A percentile compares a stretch with the other conserved stretches of the same genome.
Conservation (phyloP, 2,797 vertebrate genomes). For the Catostomus latipinnis region DNA sequence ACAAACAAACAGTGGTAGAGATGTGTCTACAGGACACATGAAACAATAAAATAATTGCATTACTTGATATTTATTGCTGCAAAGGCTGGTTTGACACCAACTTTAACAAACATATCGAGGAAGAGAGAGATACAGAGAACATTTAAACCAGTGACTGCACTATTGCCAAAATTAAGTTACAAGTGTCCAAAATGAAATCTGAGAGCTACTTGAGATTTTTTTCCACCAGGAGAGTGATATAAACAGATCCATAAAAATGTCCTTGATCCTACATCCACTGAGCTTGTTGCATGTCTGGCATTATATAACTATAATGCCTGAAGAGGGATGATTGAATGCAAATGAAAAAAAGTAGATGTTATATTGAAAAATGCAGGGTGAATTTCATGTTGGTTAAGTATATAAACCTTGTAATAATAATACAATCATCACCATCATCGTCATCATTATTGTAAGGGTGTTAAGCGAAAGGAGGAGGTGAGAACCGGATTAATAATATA, state of each 20-base stretch:
- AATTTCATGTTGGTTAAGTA: neutral
- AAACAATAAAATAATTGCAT: conserved; percentile 1
- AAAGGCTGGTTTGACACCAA: neutral
- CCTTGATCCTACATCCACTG: conserved; percentile 29
- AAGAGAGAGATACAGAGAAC: neutral
- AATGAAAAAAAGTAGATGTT: conserved; percentile 1
- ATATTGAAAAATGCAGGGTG: neutral
- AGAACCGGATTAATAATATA: too few species aligned
- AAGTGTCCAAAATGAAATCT: conserved; percentile 40
- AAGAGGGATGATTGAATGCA: neutral
- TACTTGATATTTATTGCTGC: neutral
- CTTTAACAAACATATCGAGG: conserved; percentile 4
- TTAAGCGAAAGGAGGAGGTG: too few species aligned
- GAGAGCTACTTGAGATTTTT: conserved; percentile 46
- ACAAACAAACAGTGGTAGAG: neutral
- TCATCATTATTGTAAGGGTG: too few species aligned
- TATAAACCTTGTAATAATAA: neutral
- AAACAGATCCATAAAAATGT: conserved; percentile 43
- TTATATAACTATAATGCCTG: conserved; percentile 12
- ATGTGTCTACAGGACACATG: neutral
- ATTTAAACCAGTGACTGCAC: conserved; percentile 34
- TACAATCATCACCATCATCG: neutral
- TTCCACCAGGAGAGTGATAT: conserved; percentile 44
- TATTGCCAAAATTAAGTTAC: conserved; percentile 36
- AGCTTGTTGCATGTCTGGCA: neutral